Evolutionary conservation across 2,888 invertebrate genomes (phyloP).

Genomic region (Molorchus minor): DNA sequence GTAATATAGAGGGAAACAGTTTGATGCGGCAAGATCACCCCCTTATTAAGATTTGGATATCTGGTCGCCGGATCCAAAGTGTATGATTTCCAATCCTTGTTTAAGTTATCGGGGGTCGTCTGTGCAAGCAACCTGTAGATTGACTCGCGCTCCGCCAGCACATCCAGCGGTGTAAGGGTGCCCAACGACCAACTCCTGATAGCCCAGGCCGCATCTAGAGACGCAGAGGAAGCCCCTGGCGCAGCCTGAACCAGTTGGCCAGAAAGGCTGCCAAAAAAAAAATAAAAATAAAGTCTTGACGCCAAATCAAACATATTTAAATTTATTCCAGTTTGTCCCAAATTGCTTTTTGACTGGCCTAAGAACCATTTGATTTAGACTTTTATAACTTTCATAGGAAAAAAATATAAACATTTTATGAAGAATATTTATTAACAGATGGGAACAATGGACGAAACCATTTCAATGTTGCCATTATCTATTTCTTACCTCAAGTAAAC

Average conservation of each 20-base stretch:
- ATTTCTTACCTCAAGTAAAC: constrained; percentile 86
- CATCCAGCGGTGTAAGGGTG: constrained; percentile 77
- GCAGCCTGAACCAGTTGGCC: constrained; percentile 99
- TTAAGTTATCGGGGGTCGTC: constrained; percentile 96
- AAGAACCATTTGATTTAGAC: no score
- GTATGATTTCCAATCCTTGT: constrained; percentile 87
- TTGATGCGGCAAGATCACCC: constrained; percentile 79
- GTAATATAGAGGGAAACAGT: constrained; percentile 77
- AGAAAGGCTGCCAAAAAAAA: constrained; percentile 77
- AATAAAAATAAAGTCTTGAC: no score
- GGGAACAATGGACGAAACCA: no score
- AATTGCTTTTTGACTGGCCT: no score
- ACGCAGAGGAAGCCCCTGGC: constrained; percentile 96
- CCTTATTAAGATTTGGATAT: constrained; percentile 83
- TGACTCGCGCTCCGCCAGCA: constrained; percentile 94
- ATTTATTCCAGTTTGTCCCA: no score
- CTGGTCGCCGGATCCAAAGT: constrained; percentile 88
- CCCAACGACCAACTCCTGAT: constrained; percentile 82
- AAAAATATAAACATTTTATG: no score
- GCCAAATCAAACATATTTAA: no score
- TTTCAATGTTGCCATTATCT: no score
- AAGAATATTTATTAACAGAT: no score
- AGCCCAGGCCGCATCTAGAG: constrained; percentile 96
- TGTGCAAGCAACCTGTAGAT: constrained; percentile 85
- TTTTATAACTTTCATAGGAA: no score